A percentile compares a stretch with the other conserved stretches of the same genome.
Conservation (phyloP, 2,888 invertebrate genomes). For the Amiota minor region DNA sequence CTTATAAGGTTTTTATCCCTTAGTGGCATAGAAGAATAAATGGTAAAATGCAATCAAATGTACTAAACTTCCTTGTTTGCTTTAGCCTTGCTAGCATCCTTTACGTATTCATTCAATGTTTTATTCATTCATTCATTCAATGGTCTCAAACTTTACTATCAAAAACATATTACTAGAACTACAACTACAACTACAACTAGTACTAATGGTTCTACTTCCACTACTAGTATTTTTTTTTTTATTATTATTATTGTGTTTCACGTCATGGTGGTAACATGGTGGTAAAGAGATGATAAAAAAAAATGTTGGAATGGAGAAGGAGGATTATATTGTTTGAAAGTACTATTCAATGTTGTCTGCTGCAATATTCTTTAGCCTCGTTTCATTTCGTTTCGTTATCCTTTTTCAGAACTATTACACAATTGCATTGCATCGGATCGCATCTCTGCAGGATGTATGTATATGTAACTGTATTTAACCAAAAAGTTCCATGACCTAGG, state of each 20-base stretch:
- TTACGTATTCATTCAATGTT: not conserved
- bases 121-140: not conserved
- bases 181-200: too few species aligned
- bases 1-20: not conserved
- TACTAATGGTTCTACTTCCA: too few species aligned
- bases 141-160: not conserved
- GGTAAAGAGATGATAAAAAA: too few species aligned
- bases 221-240: too few species aligned
- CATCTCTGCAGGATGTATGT: not conserved
- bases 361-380: not conserved
- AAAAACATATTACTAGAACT: too few species aligned
- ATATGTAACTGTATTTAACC: not conserved
- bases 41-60: conserved; percentile 20
- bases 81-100: conserved; percentile 4
- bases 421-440: not conserved
- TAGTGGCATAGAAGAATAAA: not conserved
- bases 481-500: conserved; percentile 30
- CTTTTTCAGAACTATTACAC: not conserved
- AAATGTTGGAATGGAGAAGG: too few species aligned
- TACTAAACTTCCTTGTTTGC: conserved; percentile 21
- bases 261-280: too few species aligned
- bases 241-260: too few species aligned
- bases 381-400: not conserved
- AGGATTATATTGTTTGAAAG: too few species aligned
- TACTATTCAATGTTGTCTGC: not conserved